Evolutionary conservation across 2,797 vertebrate genomes (phyloP), one percentile per base, ranked within the genome.

Genomic region (Apogon talboti): DNA sequence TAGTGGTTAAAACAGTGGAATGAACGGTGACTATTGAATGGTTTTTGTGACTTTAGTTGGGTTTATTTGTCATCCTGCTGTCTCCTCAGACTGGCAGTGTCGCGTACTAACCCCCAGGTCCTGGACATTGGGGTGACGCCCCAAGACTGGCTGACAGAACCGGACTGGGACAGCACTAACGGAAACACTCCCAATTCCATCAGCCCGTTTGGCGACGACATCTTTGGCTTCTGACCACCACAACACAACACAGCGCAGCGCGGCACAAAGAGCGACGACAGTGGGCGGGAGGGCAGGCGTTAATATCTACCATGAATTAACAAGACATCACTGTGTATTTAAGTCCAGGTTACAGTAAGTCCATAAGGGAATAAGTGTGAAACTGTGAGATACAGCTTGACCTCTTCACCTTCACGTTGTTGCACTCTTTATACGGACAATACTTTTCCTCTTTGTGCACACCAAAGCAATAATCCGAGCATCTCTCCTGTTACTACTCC

Each of bases 81-180:
- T 67, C 40, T 66, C 50, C 13, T 72, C 57, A 99, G 97, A 60
- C 91, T 99, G 85, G 97, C 97, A 47, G 93, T 95, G 83, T 96
- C 96, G 0, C 95, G 97, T 86, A 96, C 95, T 16, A 96, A 98
- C 92, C 96, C 97, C 19, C 95, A 97, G 35, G 93, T 97, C 84
- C 92, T 99, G 78, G 97, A 98, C 93, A 94, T 93, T 66, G 96
- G 97, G 73, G 83, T 98, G 92, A 96, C 87, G 0, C 87, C 92
- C 11, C 94, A 94, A 50, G 95, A 97, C 66, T 92, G 95, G 77
- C 93, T 93, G 52, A 82, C 83, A 0, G 82, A 95, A 0, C 92
- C 86, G 0, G 92, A 94, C 87, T 95, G 94, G 92, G 91, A 94
- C 81, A 81, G 80, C 50, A 62, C 90, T 2, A 94, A 95, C 0